Evolutionary conservation across 2,113 vertebrate species (phyloP).

Genomic region (Dryoscopus gambensis): DNA sequence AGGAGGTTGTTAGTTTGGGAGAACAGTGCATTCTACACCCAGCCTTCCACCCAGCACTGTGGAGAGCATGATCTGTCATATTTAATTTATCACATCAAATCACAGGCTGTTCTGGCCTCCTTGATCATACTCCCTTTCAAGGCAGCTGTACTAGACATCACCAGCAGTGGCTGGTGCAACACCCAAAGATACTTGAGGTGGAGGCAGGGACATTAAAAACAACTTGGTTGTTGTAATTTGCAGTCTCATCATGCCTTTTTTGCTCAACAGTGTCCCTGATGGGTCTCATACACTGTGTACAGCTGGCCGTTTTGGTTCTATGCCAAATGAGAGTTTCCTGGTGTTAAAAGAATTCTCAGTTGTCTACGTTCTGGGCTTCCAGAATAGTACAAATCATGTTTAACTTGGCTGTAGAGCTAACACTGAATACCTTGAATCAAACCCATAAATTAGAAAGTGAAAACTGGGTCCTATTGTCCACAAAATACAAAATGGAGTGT

Average conservation of each 20-base stretch:
- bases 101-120: neutral
- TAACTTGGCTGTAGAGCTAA: conserved; percentile 25
- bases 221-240: neutral
- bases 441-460: neutral
- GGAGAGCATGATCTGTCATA: neutral
- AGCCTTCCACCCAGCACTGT: neutral
- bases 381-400: conserved; percentile 41
- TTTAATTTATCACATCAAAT: neutral
- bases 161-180: neutral
- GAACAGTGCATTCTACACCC: fast-evolving
- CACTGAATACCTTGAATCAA: conserved; percentile 13
- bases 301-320: conserved; percentile 26
- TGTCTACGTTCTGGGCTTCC: conserved; percentile 37
- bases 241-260: conserved; percentile 17
- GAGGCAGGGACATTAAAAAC: neutral
- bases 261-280: conserved; percentile 6
- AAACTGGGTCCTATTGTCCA: neutral
- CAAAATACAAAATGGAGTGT: neutral
- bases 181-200: neutral
- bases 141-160: neutral
- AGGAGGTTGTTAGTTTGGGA: neutral
- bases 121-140: neutral
- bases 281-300: conserved; percentile 47
- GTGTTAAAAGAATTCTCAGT: conserved; percentile 51
- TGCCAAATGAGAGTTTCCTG: conserved; percentile 55